Evolutionary conservation across 2,888 invertebrate genomes (phyloP), one percentile per base, ranked within the genome.

Genomic region (Melikaiella ostensackeni): DNA sequence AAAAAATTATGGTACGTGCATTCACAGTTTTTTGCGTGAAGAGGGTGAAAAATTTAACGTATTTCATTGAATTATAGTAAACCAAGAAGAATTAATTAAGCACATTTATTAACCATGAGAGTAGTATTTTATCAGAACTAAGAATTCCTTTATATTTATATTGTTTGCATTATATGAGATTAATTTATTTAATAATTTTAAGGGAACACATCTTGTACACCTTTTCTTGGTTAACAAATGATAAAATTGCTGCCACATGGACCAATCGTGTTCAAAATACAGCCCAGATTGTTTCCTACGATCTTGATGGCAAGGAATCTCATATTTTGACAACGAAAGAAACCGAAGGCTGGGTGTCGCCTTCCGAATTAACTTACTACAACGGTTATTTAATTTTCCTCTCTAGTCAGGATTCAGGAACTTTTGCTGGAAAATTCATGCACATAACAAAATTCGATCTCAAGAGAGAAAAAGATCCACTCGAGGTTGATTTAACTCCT

Each of bases 251-350:
- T 1, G 95, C 96, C 0, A 93, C 96, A 7, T 98, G 98, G 96
- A 92, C 97, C 76, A 98, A 98, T 90, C 93, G 98, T 75, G 93
- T 96, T 33, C 98, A 99, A 91, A 98, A 95, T 88, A 86, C 94
- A 74, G 93, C 94, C 50, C 91, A 94, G 30, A 87, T 95, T 61
- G 92, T 94, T 19, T 92, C 94, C 35, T 96, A 96, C 88, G 91
- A 93, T 75, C 82, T 92, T 11, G 84, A 66, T 11, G 88, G 88
- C 21, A 79, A 77, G 21, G 74, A 74, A 16, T 84, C 77, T 30
- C 80, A 91, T 85, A 86, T 92, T 86, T 92, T 89, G 81, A 93
- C 88, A 80, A 91, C 94, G n/a, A 89, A 90, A 0, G 95, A 96
- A 86, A 91, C 93, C 0, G 92, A 93, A 0, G 97, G 97, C 1